These are phyloP conservation scores for Lepidurus apus DNA, from an alignment of 1,140 invertebrate species.

Conservation along the genomic window DNA sequence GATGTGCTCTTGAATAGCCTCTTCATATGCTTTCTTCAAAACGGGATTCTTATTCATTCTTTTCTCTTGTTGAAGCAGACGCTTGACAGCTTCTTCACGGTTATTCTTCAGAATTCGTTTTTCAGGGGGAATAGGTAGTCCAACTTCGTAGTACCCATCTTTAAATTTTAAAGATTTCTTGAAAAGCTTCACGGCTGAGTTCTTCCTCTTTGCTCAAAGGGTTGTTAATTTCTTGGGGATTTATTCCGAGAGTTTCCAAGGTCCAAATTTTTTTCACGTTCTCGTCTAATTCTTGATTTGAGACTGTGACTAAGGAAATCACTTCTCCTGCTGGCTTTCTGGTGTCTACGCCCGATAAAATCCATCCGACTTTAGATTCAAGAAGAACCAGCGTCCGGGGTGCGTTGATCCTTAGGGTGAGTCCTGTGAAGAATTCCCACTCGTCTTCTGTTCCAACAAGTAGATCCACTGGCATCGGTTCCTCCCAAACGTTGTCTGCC, in stretches of 20 bases:
- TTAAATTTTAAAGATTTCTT: neutral
- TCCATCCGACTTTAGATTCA: too few species aligned
- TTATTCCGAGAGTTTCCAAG: too few species aligned
- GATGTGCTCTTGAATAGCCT: constrained; percentile 27
- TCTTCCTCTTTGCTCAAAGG: neutral
- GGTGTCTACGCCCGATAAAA: too few species aligned
- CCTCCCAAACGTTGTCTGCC: neutral
- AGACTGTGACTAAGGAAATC: too few species aligned
- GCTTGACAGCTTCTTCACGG: neutral
- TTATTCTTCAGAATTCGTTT: constrained; percentile 23
- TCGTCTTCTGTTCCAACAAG: neutral
- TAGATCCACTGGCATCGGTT: neutral
- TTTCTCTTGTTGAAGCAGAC: constrained; percentile 9
- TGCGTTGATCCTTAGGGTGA: too few species aligned
- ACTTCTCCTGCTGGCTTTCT: too few species aligned
- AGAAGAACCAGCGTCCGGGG: too few species aligned
- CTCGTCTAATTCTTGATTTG: too few species aligned
- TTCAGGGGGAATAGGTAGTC: neutral
- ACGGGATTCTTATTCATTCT: constrained; percentile 6
- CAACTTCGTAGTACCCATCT: neutral
- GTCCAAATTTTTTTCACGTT: too few species aligned
- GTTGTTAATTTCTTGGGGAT: too few species aligned
- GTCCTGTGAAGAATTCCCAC: too few species aligned
- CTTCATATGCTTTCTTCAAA: neutral
- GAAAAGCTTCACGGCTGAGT: neutral